These are phyloP conservation scores for Ochotona princeps DNA, from an alignment of 2,113 vertebrate genomes.

Conservation along the genomic window DNA sequence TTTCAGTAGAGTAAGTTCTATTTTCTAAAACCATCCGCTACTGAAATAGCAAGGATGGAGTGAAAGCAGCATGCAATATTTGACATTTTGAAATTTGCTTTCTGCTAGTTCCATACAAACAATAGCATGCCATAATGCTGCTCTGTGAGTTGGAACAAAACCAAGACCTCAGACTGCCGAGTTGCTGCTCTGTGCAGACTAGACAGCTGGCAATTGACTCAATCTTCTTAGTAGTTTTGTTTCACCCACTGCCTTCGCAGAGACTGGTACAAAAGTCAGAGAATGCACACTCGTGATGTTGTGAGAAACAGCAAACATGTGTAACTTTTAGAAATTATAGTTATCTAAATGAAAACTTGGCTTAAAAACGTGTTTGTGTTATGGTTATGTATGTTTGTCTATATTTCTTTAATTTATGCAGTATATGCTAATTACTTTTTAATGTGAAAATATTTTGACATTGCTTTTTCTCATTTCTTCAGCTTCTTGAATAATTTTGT, in stretches of 20 bases:
- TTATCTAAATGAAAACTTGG: conserved; percentile 68
- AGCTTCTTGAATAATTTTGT: conserved; percentile 64
- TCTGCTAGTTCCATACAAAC: background rate
- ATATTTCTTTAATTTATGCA: conserved; percentile 58
- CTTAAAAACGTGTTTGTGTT: conserved; percentile 65
- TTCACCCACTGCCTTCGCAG: background rate
- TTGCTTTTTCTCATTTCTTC: conserved; percentile 57
- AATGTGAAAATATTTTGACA: conserved; percentile 73
- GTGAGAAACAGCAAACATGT: conserved; percentile 50
- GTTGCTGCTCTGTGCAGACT: background rate
- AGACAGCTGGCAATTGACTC: background rate
- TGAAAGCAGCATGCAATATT: conserved; percentile 40
- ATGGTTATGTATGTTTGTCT: conserved; percentile 67
- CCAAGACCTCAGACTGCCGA: background rate
- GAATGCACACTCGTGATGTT: conserved; percentile 1
- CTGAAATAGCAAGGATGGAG: conserved; percentile 11
- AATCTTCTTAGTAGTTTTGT: background rate
- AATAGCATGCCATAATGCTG: background rate
- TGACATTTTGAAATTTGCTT: conserved; percentile 68
- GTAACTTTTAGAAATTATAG: conserved; percentile 38
- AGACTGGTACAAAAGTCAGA: background rate
- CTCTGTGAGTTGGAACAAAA: conserved; percentile 41
- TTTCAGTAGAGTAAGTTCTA: background rate
- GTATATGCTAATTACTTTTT: conserved; percentile 58
- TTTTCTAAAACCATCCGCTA: background rate